phyloP scores from a whole-genome alignment of 2,888 invertebrate species.

The Steinernema scapterisci region DNA sequence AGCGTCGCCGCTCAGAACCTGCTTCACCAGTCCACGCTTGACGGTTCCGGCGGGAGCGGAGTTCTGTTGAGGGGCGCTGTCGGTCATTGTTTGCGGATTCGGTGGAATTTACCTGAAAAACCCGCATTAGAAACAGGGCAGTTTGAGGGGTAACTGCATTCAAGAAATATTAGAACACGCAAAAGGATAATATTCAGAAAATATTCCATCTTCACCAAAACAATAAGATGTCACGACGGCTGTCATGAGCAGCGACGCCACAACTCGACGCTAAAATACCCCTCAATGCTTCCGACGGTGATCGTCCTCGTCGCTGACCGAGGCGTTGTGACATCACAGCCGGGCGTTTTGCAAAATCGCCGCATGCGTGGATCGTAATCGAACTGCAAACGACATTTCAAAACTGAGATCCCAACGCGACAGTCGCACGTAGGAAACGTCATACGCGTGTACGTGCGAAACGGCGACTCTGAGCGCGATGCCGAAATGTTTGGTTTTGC shows the following conservation, averaged over 20 bases:
- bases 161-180: neutral
- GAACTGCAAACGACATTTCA: constrained; percentile 9
- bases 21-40: constrained; percentile 52
- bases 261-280: neutral
- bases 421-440: neutral
- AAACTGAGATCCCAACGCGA: neutral
- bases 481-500: neutral
- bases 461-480: neutral
- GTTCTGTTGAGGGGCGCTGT: constrained; percentile 9
- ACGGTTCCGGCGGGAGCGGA: constrained; percentile 11
- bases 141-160: too few relatives aligned
- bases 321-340: too few relatives aligned
- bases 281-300: too few relatives aligned
- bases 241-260: neutral
- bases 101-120: constrained; percentile 12
- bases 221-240: neutral
- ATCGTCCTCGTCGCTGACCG: too few relatives aligned
- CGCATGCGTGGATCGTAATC: constrained; percentile 3
- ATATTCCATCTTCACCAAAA: neutral
- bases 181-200: neutral
- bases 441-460: constrained; percentile 8
- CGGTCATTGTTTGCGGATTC: constrained; percentile 4
- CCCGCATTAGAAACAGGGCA: too few relatives aligned
- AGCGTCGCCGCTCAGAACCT: constrained; percentile 96
- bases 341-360: too few relatives aligned